These are phyloP conservation scores for Synanceia verrucosa DNA, from an alignment of 2,797 vertebrate species.

Conservation along the genomic window DNA sequence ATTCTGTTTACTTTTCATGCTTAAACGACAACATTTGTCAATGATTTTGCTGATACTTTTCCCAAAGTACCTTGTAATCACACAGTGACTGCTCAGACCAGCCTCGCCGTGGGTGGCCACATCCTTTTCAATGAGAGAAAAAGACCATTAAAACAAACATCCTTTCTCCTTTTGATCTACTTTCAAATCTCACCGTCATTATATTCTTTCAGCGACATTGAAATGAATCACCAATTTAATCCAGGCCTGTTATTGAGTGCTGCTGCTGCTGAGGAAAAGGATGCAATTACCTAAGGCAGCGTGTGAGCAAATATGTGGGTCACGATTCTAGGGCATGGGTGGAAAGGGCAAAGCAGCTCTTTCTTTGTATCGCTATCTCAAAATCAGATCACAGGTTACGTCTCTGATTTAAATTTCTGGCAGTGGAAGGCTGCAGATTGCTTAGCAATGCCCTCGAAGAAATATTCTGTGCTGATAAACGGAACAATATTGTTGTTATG, in stretches of 20 bases:
- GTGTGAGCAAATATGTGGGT: conserved; percentile 78
- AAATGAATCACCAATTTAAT: conserved; percentile 68
- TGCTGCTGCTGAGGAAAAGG: conserved; percentile 56
- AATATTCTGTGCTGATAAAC: conserved; percentile 14
- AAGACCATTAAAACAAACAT: conserved; percentile 55
- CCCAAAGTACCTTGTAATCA: conserved; percentile 57
- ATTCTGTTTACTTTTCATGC: conserved; percentile 18
- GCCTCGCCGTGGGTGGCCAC: conserved; percentile 51
- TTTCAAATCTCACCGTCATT: conserved; percentile 64
- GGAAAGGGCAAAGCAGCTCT: conserved; percentile 69
- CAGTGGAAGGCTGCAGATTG: conserved; percentile 5
- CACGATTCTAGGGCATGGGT: conserved; percentile 76
- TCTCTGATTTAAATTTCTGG: conserved; percentile 50
- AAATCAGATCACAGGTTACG: conserved; percentile 38
- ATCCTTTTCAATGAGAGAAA: conserved; percentile 46
- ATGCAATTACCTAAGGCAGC: conserved; percentile 73
- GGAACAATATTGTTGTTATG: conserved; percentile 24
- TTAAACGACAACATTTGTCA: conserved; percentile 28
- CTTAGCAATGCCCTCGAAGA: conserved; percentile 4
- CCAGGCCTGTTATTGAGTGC: conserved; percentile 64
- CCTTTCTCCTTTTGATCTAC: conserved; percentile 58
- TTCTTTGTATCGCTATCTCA: conserved; percentile 55
- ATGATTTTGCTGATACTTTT: conserved; percentile 36
- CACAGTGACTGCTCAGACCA: conserved; percentile 41
- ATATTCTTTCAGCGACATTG: conserved; percentile 59